Evolutionary conservation across 1,140 invertebrate genomes (phyloP).

Genomic region (Drosophila malerkotliana): DNA sequence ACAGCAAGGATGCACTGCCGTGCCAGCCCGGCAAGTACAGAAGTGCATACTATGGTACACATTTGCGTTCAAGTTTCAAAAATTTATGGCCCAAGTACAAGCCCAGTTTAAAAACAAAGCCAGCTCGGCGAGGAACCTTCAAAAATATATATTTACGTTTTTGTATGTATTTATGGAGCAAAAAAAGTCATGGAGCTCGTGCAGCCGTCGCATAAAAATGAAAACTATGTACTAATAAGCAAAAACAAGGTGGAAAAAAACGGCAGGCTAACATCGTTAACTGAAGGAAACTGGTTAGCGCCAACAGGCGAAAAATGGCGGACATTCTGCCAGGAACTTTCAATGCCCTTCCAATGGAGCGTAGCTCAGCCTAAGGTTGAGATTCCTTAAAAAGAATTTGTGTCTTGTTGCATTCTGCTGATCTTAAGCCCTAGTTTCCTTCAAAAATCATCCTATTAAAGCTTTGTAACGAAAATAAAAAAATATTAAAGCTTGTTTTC

Average conservation of each 20-base stretch:
- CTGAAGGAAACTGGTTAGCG: slow-evolving; percentile 38
- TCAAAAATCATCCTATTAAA: not conserved
- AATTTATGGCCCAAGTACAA: slow-evolving; percentile 72
- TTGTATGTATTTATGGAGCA: not conserved
- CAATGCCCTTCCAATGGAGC: slow-evolving; percentile 22
- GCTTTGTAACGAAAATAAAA: not conserved
- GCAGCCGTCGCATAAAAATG: slow-evolving; percentile 72
- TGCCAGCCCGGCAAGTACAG: slow-evolving; percentile 3
- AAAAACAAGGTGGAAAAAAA: slow-evolving; percentile 58
- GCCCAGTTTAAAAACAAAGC: slow-evolving; percentile 52
- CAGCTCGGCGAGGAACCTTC: slow-evolving; percentile 30
- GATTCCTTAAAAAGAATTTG: too few relatives aligned
- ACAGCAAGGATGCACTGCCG: slow-evolving; percentile 49
- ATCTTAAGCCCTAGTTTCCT: too few relatives aligned
- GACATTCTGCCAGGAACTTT: slow-evolving; percentile 10
- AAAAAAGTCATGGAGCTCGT: slow-evolving; percentile 40
- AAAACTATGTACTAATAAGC: slow-evolving; percentile 74
- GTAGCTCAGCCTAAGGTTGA: too few relatives aligned
- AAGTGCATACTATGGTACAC: slow-evolving; percentile 38
- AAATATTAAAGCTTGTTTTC: not conserved
- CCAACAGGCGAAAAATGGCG: slow-evolving; percentile 9
- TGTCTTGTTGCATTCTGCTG: too few relatives aligned
- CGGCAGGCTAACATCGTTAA: slow-evolving; percentile 61
- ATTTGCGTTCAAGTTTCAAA: slow-evolving; percentile 70
- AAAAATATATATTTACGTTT: slow-evolving; percentile 25